These are phyloP conservation scores for Hephaestus fuliginosus DNA, from an alignment of 2,797 vertebrate species.

Conservation along the genomic window DNA sequence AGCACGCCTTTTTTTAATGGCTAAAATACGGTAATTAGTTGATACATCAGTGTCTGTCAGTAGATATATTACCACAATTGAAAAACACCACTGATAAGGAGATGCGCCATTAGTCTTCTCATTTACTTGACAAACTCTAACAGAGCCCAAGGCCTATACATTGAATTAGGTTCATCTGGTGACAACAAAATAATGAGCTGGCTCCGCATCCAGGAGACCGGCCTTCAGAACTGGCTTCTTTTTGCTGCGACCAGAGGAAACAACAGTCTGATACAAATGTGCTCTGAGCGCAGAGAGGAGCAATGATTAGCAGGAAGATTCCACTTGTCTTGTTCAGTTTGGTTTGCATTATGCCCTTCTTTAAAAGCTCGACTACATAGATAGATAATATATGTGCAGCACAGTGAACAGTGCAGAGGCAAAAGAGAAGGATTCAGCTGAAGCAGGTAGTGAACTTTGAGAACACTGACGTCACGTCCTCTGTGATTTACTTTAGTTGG, in stretches of 20 bases:
- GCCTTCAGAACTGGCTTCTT: conserved; percentile 13
- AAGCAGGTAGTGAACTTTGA: not conserved
- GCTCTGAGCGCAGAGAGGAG: not conserved
- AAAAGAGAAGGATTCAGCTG: not conserved
- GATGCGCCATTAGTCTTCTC: conserved; percentile 81
- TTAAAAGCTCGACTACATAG: too few relatives aligned
- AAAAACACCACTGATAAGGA: conserved; percentile 80
- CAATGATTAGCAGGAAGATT: not conserved
- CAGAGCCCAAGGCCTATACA: conserved; percentile 71
- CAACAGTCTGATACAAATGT: conserved; percentile 16
- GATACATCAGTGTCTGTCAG: conserved; percentile 77
- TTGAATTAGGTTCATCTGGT: conserved; percentile 65
- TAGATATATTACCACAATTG: conserved; percentile 72
- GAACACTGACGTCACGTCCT: not conserved
- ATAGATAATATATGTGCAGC: too few relatives aligned
- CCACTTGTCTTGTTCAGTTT: not conserved
- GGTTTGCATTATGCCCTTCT: not conserved
- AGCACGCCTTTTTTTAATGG: conserved; percentile 62
- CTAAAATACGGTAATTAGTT: conserved; percentile 74
- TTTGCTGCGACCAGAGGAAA: conserved; percentile 22
- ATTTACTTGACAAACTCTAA: conserved; percentile 78
- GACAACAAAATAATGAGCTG: conserved; percentile 68
- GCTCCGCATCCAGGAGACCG: conserved; percentile 21
- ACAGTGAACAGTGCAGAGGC: not conserved
- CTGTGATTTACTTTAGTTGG: too few relatives aligned